Evolutionary conservation across 1,140 invertebrate species (phyloP).

Genomic region (Ganaspis sp.): DNA sequence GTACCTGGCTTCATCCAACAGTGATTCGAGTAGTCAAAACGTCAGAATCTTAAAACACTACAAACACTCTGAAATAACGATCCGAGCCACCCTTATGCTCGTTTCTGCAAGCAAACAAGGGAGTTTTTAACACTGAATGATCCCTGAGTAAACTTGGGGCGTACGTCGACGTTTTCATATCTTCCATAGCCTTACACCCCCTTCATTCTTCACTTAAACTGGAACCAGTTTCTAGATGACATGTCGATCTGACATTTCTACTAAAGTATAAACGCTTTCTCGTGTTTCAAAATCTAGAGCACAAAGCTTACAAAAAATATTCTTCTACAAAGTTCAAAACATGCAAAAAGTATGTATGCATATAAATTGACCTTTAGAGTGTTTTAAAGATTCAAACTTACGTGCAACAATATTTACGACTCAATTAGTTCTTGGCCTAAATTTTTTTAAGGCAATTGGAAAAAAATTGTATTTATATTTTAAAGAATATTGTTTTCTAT

Average conservation of each 20-base stretch:
- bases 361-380: too few relatives aligned
- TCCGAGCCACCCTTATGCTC: conserved; percentile 64
- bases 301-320: neutral
- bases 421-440: too few relatives aligned
- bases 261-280: neutral
- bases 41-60: conserved; percentile 72
- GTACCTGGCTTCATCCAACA: conserved; percentile 54
- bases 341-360: too few relatives aligned
- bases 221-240: conserved; percentile 50
- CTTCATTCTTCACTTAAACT: conserved; percentile 39
- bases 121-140: conserved; percentile 71
- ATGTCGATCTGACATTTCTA: conserved; percentile 28
- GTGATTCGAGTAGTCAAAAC: conserved; percentile 65
- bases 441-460: too few relatives aligned
- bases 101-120: conserved; percentile 65
- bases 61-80: conserved; percentile 72
- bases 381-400: too few relatives aligned
- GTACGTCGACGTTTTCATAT: conserved; percentile 57
- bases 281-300: neutral
- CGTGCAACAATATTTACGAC: too few relatives aligned
- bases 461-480: too few relatives aligned
- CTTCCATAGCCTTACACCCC: conserved; percentile 41
- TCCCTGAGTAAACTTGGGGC: conserved; percentile 66
- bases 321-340: too few relatives aligned
- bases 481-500: too few relatives aligned